Percentiles rank a stretch among this genome's conserved stretches.
Conservation (phyloP, 1,140 invertebrate species). For the Drosophila littoralis region DNA sequence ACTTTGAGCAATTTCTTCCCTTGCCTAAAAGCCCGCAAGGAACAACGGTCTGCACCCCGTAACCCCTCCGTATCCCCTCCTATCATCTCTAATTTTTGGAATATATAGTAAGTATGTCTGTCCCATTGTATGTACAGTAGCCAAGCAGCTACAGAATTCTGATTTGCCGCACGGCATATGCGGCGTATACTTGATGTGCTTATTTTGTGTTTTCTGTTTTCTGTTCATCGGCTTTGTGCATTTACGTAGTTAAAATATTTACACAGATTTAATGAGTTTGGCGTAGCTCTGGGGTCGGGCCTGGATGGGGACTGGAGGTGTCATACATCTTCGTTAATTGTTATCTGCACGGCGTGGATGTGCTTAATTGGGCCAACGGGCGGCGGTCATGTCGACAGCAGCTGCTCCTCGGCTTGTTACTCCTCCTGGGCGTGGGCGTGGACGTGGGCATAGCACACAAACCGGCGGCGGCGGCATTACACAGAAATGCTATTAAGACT, state of each 20-base stretch:
- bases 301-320: not conserved
- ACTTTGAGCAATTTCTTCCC: constrained; percentile 66
- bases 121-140: constrained; percentile 36
- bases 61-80: not conserved
- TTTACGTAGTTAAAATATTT: constrained; percentile 57
- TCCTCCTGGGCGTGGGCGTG: constrained; percentile 7
- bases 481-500: constrained; percentile 81
- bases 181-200: constrained; percentile 72
- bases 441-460: constrained; percentile 15
- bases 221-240: constrained; percentile 6
- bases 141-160: constrained; percentile 38
- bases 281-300: constrained; percentile 1
- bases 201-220: constrained; percentile 1
- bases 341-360: constrained; percentile 61
- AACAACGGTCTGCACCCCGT: constrained; percentile 51
- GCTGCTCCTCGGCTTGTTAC: constrained; percentile 15
- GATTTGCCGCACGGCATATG: constrained; percentile 37
- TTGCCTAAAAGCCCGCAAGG: constrained; percentile 60
- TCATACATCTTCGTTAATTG: constrained; percentile 72
- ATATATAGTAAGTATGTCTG: constrained; percentile 2
- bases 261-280: constrained; percentile 56
- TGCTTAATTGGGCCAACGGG: constrained; percentile 70
- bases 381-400: constrained; percentile 40
- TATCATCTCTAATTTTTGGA: not conserved
- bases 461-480: constrained; percentile 46